A percentile compares a stretch with the other conserved stretches of the same genome.
phyloP scores from a whole-genome alignment of 2,888 invertebrate genomes.

The Crepidodera aurea region DNA sequence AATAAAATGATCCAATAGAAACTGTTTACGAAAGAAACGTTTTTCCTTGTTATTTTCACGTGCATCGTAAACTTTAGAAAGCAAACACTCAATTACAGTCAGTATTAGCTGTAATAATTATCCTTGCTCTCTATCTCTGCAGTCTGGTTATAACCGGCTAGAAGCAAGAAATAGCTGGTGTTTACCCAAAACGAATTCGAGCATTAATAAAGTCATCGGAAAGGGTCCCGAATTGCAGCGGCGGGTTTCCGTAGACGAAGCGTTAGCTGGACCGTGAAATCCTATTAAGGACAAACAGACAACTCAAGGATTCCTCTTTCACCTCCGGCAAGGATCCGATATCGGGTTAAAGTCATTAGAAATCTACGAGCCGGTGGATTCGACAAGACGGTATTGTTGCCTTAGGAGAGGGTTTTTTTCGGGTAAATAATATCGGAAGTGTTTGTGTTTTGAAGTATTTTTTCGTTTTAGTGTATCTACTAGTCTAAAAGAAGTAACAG shows the following conservation, averaged over 20 bases:
- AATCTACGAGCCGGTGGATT: slow-evolving; percentile 10
- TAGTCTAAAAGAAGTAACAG: too few species aligned
- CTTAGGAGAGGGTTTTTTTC: neutral
- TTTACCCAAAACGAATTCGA: slow-evolving; percentile 21
- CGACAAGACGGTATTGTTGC: slow-evolving; percentile 12
- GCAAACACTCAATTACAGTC: neutral
- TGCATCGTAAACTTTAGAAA: too few species aligned
- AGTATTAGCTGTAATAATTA: slow-evolving; percentile 2
- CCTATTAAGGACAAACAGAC: slow-evolving; percentile 31
- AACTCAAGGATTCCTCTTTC: slow-evolving; percentile 23
- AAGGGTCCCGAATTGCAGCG: slow-evolving; percentile 19
- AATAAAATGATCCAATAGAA: too few species aligned
- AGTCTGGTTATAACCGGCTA: neutral
- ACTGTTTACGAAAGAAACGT: too few species aligned
- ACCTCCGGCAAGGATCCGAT: slow-evolving; percentile 23
- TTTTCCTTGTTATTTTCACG: too few species aligned
- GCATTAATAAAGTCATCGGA: slow-evolving; percentile 29
- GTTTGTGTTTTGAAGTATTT: too few species aligned
- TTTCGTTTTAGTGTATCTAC: too few species aligned
- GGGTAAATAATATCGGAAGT: too few species aligned
- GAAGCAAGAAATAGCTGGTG: slow-evolving; percentile 22
- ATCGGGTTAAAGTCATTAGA: slow-evolving; percentile 32
- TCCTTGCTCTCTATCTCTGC: neutral
- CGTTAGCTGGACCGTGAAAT: slow-evolving; percentile 28
- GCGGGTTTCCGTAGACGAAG: slow-evolving; percentile 5